These are phyloP conservation scores for Harpegnathos saltator DNA, from an alignment of 1,140 invertebrate genomes.

Conservation along the genomic window DNA sequence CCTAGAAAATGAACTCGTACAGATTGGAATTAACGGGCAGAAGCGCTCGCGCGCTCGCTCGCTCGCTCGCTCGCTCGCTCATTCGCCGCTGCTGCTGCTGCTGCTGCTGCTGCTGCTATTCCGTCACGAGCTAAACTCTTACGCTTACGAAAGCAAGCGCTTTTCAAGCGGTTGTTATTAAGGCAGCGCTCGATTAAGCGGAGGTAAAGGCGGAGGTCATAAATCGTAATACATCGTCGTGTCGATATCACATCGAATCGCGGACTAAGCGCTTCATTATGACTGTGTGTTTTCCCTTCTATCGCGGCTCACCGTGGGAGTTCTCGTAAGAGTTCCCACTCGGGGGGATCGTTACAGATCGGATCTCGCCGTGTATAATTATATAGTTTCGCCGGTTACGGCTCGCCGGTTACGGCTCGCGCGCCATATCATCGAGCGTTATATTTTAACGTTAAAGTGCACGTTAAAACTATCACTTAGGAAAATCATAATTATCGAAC, in stretches of 20 bases:
- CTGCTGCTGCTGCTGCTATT: too few species aligned
- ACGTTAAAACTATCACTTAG: slow-evolving; percentile 63
- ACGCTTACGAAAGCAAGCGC: slow-evolving; percentile 20
- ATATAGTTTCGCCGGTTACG: not conserved
- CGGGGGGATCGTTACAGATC: not conserved
- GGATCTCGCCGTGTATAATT: slow-evolving; percentile 11
- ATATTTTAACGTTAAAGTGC: slow-evolving; percentile 38
- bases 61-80: too few species aligned
- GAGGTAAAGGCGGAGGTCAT: not conserved
- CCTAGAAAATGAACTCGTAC: slow-evolving; percentile 72
- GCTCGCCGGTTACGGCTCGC: not conserved
- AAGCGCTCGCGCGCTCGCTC: not conserved
- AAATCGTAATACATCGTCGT: not conserved
- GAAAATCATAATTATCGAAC: slow-evolving; percentile 67
- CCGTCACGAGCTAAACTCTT: not conserved
- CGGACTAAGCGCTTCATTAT: not conserved
- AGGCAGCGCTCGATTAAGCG: slow-evolving; percentile 28
- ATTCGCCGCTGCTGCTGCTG: too few species aligned
- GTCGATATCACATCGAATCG: not conserved
- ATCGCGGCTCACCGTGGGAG: not conserved
- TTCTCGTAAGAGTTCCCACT: not conserved
- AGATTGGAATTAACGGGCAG: slow-evolving; percentile 59
- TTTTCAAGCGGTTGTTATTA: slow-evolving; percentile 64
- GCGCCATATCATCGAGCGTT: not conserved
- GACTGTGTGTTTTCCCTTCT: not conserved